Evolutionary conservation across 1,140 invertebrate species (phyloP), one percentile per base, ranked within the genome.

Genomic region (Drosophila asahinai): DNA sequence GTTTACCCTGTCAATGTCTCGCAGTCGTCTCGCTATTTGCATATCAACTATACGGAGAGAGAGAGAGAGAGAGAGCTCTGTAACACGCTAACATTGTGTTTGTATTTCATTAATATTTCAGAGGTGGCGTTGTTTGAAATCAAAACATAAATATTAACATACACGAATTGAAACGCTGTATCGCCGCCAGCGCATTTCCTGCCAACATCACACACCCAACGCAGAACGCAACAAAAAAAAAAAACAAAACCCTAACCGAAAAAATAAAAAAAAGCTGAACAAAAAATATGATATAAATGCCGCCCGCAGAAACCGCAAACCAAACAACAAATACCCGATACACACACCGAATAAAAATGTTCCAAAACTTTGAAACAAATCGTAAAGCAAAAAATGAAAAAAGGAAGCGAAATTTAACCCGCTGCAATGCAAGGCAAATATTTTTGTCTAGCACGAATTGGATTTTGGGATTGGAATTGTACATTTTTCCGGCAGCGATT

Each of bases 61-160:
- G 67, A 25, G 22, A 25, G 22, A 25, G 22, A 25, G 22, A 25
- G 22, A 25, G 22, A 65, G 51, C 27, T 72, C 77, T 64, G 52
- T 59, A 55, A 74, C 86, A 83, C 67, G 86, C 84, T 89, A 86
- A 90, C 86, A 90, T 86, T 89, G 75, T 90, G 86, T 90, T 90
- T 90, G 86, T 80, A 86, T 90, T 90, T 90, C 86, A 90, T 90
- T 90, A 90, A 90, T 90, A 90, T 90, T 90, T 89, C 86, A 90
- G 86, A 90, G 86, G 86, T 90, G 86, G 86, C 86, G 81, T 90
- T 90, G 86, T 90, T 90, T 90, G 86, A 90, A 90, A 90, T 90
- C 86, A 90, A 90, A 90, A 90, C 86, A 90, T 90, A 90, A 90
- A 90, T 90, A 90, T 90, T 90, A 90, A 90, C 86, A 90, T 90